phyloP scores from a whole-genome alignment of 2,113 vertebrate species.

The Poeciliopsis occidentalis region DNA sequence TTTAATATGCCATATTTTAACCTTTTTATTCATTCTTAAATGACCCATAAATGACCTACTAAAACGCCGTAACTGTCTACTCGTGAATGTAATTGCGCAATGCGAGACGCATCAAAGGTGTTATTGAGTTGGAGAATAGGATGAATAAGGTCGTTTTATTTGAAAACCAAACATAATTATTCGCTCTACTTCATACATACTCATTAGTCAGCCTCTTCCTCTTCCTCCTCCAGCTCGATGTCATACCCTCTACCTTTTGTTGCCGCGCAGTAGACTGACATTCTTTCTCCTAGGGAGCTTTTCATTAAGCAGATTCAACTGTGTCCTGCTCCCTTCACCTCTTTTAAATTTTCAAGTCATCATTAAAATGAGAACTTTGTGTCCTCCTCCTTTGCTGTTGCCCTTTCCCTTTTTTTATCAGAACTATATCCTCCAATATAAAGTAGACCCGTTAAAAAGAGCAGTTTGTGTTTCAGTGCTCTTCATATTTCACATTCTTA shows the following conservation, averaged over 20 bases:
- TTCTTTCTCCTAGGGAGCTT: constrained; percentile 11
- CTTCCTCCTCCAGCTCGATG: background rate
- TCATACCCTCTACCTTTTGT: background rate
- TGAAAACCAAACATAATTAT: constrained; percentile 3
- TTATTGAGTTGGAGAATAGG: background rate
- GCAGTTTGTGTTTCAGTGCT: background rate
- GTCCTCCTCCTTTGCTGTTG: background rate
- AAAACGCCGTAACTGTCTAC: background rate
- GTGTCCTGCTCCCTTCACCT: background rate
- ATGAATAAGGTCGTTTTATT: too few relatives aligned
- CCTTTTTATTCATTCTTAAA: background rate
- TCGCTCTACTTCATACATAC: constrained; percentile 8
- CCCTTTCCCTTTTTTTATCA: background rate
- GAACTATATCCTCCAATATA: background rate
- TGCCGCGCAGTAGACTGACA: background rate
- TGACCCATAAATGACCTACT: background rate
- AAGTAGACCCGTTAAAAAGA: background rate
- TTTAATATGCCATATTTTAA: background rate
- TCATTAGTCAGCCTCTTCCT: background rate
- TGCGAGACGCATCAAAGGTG: background rate
- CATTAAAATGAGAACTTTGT: background rate
- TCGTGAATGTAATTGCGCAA: background rate
- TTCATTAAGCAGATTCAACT: constrained; percentile 1
- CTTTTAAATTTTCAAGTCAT: constrained; percentile 12
- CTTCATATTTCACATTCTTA: background rate